Evolutionary conservation across 2,888 invertebrate species (phyloP).

Genomic region (Adela reaumurella): DNA sequence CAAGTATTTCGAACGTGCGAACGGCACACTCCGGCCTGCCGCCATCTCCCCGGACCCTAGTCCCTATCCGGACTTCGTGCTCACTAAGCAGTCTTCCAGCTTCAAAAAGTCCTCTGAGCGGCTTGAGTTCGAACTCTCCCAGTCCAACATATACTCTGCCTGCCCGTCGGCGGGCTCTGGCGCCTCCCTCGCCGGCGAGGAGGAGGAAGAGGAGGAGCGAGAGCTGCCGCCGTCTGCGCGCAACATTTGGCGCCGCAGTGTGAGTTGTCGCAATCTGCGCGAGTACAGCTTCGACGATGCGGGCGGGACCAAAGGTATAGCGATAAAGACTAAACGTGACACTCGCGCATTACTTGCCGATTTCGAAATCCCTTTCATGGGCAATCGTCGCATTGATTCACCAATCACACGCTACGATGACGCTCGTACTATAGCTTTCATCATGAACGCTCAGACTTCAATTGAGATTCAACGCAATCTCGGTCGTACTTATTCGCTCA

Average conservation of each 20-base stretch:
- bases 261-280: constrained; percentile 78
- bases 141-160: constrained; percentile 55
- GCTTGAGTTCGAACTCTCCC: constrained; percentile 57
- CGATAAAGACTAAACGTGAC: constrained; percentile 32
- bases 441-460: constrained; percentile 43
- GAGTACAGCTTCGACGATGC: constrained; percentile 73
- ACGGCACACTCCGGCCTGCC: constrained; percentile 16
- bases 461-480: constrained; percentile 68
- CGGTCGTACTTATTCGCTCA: constrained; percentile 78
- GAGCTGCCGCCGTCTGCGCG: constrained; percentile 24
- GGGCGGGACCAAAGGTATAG: constrained; percentile 61
- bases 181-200: constrained; percentile 32
- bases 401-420: constrained; percentile 73
- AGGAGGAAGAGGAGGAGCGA: constrained; percentile 18
- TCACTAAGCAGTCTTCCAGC: constrained; percentile 41
- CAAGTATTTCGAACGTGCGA: constrained; percentile 12
- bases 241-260: constrained; percentile 72
- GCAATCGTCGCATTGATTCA: constrained; percentile 58
- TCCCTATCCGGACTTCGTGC: constrained; percentile 45
- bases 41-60: constrained; percentile 36
- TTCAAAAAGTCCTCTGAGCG: constrained; percentile 31
- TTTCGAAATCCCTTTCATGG: constrained; percentile 36
- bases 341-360: constrained; percentile 34
- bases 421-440: constrained; percentile 43
- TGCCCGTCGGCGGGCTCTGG: constrained; percentile 38